These are phyloP conservation scores for Loris lydekkerianus DNA, from an alignment of 2,797 vertebrate species.

Conservation along the genomic window DNA sequence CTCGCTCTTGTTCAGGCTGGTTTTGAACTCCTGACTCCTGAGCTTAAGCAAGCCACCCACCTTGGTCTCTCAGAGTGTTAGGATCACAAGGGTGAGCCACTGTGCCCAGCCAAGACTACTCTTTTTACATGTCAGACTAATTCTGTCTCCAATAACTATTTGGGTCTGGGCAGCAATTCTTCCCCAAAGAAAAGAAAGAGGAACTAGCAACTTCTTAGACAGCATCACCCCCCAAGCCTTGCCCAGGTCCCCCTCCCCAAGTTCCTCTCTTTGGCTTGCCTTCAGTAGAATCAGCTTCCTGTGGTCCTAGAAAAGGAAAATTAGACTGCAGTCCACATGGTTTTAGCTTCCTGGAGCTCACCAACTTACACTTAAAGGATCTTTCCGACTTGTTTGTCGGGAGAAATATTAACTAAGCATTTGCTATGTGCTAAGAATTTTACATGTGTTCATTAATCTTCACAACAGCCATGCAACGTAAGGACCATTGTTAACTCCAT, in stretches of 20 bases:
- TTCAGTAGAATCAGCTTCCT: not conserved
- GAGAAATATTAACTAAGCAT: not conserved
- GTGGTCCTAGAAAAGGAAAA: not conserved
- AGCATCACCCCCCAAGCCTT: not conserved
- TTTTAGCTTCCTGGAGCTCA: not conserved
- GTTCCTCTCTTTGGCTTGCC: not conserved
- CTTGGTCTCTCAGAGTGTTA: no score
- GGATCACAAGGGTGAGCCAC: no score
- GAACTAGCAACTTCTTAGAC: not conserved
- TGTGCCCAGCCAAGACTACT: not conserved
- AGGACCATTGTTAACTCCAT: not conserved
- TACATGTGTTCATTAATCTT: not conserved
- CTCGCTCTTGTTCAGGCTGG: no score
- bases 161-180: not conserved
- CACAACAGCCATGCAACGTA: not conserved
- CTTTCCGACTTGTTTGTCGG: not conserved
- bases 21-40: no score
- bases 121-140: not conserved
- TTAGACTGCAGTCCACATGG: not conserved
- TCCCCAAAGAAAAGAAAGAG: constrained; percentile 8
- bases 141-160: not conserved
- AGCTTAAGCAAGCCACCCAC: no score
- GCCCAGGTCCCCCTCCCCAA: no score
- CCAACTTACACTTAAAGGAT: accelerated
- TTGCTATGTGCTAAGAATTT: not conserved